Conservation (phyloP, 1,140 invertebrate genomes). For the Cyclargus thomasi region DNA sequence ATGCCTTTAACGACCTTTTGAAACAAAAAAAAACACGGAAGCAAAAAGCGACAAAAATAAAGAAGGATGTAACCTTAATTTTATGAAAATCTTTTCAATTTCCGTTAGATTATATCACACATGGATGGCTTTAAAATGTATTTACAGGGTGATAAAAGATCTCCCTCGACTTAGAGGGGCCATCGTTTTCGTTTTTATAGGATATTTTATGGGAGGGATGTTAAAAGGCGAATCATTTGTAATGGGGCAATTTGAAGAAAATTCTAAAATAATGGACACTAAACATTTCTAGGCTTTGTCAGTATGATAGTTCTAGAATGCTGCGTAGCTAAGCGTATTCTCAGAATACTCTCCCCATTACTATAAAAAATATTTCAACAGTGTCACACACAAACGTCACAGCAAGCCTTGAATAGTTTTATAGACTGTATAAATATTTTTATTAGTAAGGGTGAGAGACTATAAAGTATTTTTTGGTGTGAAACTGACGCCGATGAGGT, state of each 20-base stretch:
- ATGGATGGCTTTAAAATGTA: conserved; percentile 1
- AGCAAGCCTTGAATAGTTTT: no score
- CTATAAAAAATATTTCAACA: no score
- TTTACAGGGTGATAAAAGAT: conserved; percentile 4
- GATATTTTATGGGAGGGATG: conserved; percentile 3
- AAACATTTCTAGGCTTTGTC: neutral
- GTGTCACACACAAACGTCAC: no score
- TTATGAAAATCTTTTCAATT: conserved; percentile 2
- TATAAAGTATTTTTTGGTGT: no score
- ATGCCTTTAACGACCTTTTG: no score
- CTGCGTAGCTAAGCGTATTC: no score
- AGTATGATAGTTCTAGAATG: no score
- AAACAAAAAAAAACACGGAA: neutral
- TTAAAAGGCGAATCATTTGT: neutral
- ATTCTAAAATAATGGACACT: neutral
- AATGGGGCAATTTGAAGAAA: neutral
- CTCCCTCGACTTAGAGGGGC: neutral
- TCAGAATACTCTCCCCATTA: no score
- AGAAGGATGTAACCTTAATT: neutral
- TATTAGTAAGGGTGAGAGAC: no score
- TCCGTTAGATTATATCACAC: neutral
- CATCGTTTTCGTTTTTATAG: neutral
- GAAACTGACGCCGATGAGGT: no score
- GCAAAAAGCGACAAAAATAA: neutral
- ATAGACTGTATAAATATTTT: no score